Percentiles rank a stretch among this genome's conserved stretches.
Evolutionary conservation across 1,140 invertebrate genomes (phyloP).

Genomic region (Batillaria attramentaria): DNA sequence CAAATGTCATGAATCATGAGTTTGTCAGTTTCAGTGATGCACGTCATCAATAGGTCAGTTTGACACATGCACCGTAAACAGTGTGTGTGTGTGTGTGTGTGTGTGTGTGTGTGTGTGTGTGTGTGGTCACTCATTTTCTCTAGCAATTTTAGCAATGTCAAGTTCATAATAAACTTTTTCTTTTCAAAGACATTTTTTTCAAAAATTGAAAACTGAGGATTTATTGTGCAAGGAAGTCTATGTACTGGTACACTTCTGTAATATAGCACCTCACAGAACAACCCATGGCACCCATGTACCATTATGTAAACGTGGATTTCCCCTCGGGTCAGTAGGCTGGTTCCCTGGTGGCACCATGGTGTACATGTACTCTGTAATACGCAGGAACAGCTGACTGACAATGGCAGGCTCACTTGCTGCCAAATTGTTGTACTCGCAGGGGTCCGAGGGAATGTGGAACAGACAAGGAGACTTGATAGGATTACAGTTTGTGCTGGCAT

Average conservation of each 20-base stretch:
- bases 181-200: too few species aligned
- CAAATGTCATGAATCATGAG: too few species aligned
- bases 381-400: constrained; percentile 37
- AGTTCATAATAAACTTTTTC: too few species aligned
- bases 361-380: constrained; percentile 37
- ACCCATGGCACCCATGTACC: constrained; percentile 57
- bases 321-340: constrained; percentile 48
- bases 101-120: neutral
- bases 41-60: too few species aligned
- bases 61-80: too few species aligned
- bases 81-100: neutral
- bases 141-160: neutral
- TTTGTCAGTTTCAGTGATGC: too few species aligned
- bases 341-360: constrained; percentile 54
- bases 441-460: constrained; percentile 85
- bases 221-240: too few species aligned
- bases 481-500: constrained; percentile 74
- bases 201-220: too few species aligned
- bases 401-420: constrained; percentile 74
- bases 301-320: constrained; percentile 50
- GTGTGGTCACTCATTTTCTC: too few species aligned
- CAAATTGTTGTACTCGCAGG: constrained; percentile 87
- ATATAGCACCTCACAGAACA: neutral
- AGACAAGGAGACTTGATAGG: constrained; percentile 81
- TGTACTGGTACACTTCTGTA: neutral